Conservation (phyloP, 2,797 vertebrate genomes). For the Chelidonichthys spinosus region DNA sequence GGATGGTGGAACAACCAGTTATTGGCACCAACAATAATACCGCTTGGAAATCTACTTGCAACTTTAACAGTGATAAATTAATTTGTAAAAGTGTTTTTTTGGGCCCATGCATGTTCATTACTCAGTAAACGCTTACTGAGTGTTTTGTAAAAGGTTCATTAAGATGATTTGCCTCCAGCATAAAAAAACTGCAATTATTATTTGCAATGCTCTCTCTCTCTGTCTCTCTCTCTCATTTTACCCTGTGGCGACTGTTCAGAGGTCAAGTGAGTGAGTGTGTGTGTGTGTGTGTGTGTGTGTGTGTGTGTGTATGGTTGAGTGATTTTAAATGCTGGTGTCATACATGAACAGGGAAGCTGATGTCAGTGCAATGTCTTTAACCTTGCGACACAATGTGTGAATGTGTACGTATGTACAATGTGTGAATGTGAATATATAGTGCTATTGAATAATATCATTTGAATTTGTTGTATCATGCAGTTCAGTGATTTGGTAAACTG, state of each 20-base stretch:
- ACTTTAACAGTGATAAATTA: neutral
- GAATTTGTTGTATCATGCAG: neutral
- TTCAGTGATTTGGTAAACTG: neutral
- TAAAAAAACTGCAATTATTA: conserved; percentile 38
- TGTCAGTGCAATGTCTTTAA: conserved; percentile 58
- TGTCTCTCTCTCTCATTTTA: neutral
- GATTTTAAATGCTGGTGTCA: conserved; percentile 57
- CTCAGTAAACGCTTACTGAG: conserved; percentile 52
- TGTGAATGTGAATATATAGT: neutral
- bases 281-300: conserved; percentile 18
- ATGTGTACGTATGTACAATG: neutral
- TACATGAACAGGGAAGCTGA: conserved; percentile 49
- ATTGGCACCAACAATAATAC: neutral
- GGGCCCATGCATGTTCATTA: conserved; percentile 35
- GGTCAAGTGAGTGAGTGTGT: conserved; percentile 46
- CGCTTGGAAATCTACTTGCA: neutral
- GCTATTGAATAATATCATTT: neutral
- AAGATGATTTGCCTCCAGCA: conserved; percentile 40
- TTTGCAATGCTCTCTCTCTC: conserved; percentile 14
- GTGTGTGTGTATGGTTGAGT: conserved; percentile 24
- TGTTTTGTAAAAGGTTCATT: conserved; percentile 56
- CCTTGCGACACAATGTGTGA: conserved; percentile 39
- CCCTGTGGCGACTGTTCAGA: conserved; percentile 40
- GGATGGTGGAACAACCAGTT: neutral
- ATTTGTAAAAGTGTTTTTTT: conserved; percentile 27